Conservation (phyloP, 2,113 vertebrate genomes). For the Dromaius novaehollandiae region DNA sequence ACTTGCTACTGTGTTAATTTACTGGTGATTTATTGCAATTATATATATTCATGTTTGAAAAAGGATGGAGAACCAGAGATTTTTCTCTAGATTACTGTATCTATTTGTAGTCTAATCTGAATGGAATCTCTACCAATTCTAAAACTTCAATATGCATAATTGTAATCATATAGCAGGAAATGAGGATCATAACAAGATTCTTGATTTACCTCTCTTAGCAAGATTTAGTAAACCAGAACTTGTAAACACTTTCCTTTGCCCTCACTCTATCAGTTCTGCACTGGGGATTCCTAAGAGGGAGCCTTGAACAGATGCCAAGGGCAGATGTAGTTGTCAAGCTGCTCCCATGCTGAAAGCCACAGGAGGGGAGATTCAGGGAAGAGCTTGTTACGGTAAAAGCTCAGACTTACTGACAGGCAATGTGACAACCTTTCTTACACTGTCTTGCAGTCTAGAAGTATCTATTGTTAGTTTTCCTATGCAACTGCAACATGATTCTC, state of each 20-base stretch:
- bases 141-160: conserved; percentile 4
- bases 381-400: not conserved
- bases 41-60: conserved; percentile 44
- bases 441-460: not conserved
- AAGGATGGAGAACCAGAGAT: not conserved
- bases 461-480: not conserved
- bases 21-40: conserved; percentile 29
- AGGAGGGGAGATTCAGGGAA: not conserved
- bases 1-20: conserved; percentile 29
- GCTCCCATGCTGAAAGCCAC: not conserved
- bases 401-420: not conserved
- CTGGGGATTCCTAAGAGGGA: not conserved
- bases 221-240: not conserved
- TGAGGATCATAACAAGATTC: not conserved
- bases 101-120: conserved; percentile 33
- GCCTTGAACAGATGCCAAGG: fast-evolving
- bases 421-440: not conserved
- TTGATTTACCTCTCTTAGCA: conserved; percentile 5
- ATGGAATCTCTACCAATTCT: not conserved
- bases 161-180: not conserved
- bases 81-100: not conserved
- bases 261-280: not conserved
- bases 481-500: no score
- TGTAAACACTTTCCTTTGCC: not conserved
- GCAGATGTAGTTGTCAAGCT: fast-evolving